These are phyloP conservation scores for Alaudala cheleensis DNA, from an alignment of 2,113 vertebrate genomes.

Conservation along the genomic window DNA sequence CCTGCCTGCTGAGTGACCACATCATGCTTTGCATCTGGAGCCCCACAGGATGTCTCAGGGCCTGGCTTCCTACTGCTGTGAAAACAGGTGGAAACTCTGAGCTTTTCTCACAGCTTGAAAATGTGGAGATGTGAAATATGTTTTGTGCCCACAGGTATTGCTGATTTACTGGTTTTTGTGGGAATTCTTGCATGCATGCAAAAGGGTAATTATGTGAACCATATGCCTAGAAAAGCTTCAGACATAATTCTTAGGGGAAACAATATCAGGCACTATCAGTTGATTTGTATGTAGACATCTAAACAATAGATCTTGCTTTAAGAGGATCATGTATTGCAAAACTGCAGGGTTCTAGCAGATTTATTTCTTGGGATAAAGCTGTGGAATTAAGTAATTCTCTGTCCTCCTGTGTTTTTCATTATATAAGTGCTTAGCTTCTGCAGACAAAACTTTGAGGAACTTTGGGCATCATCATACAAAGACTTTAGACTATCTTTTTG, in stretches of 20 bases:
- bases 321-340: background rate
- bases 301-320: background rate
- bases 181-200: background rate
- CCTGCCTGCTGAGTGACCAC: background rate
- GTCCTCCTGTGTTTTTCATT: background rate
- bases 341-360: slow-evolving; percentile 5
- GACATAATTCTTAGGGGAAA: background rate
- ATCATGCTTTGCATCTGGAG: background rate
- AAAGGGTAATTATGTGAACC: background rate
- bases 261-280: background rate
- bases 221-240: background rate
- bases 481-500: background rate
- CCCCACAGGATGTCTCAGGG: background rate
- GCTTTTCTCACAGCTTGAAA: background rate
- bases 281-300: background rate
- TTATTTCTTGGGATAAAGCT: background rate
- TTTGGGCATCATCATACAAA: background rate
- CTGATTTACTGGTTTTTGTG: background rate
- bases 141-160: background rate
- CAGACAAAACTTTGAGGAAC: background rate
- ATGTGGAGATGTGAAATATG: background rate
- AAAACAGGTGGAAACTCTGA: background rate
- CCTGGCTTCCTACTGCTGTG: background rate
- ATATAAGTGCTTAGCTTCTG: background rate
- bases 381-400: background rate